Base-by-base conservation (phyloP, 2,113 vertebrate species). In the Eudyptes chrysolophus region DNA sequence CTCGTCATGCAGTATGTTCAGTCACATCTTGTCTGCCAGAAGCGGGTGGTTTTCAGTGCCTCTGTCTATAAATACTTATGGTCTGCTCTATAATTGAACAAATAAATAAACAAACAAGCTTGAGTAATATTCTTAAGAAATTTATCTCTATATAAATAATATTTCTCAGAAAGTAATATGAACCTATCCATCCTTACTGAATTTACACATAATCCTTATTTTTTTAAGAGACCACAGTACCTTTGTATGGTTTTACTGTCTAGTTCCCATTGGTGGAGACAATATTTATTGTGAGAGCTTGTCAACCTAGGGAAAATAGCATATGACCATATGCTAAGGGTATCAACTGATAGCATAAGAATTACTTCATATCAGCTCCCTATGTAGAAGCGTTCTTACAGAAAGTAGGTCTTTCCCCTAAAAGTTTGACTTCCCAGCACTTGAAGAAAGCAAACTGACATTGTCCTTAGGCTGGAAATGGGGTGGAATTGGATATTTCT, bases 41-140 rank as follows among this genome's bases (percentile, higher is more conserved):
- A 95, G n/a, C 82, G 70, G 58, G 34, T 88, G 92, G 58, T 95
- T 96, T 90, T 96, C 84, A 85, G 32, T 87, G 30, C 48, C 32
- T 71, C 51, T 84, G 16, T 68, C 77, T 96, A 74, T 91, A 94
- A 96, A 96, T 94, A 92, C 96, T 96, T 94, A 83, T 69, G 69
- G 61, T 76, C 65, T 87, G 52, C 32, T 87, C 44, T 68, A 16
- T 84, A 89, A 76, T 16, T 82, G 57, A 92, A 61, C n/a, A 96
- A 82, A 82, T 40, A 84, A 75, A 77, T 44, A 92, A 94, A 96
- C 42, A 93, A 85, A 21, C 30, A 90, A 68, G 7, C n/a, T 87
- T 55, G 29, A 70, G 57, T 52, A 74, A 62, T 82, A 58, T 38
- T 87, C 7, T 87, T 49, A 22, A 72, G 34, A 78, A 72, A 83